Percentiles rank a stretch among this genome's conserved stretches.
phyloP scores from a whole-genome alignment of 2,797 vertebrate genomes.

The Otolemur crassicaudatus region DNA sequence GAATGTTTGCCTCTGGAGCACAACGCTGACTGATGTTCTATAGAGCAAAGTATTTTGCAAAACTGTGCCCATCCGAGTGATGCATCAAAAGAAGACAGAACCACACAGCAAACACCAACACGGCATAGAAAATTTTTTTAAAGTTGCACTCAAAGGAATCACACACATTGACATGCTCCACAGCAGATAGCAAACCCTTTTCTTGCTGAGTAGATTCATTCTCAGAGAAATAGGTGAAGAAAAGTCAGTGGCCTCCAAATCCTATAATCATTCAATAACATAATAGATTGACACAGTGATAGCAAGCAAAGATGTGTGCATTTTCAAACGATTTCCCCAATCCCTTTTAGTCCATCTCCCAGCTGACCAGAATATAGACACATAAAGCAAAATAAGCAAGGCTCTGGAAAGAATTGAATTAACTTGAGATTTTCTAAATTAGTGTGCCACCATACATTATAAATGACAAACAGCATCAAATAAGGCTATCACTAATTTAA shows the following conservation, averaged over 20 bases:
- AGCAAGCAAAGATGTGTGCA: slow-evolving; percentile 20
- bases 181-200: slow-evolving; percentile 86
- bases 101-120: slow-evolving; percentile 65
- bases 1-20: not conserved
- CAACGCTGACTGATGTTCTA: not conserved
- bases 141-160: slow-evolving; percentile 41
- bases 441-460: not conserved
- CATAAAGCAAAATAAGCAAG: not conserved
- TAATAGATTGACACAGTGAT: slow-evolving; percentile 75
- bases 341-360: not conserved
- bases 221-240: slow-evolving; percentile 83
- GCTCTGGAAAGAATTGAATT: not conserved
- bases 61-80: not conserved
- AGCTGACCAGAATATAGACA: not conserved
- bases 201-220: slow-evolving; percentile 82
- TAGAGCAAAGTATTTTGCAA: not conserved
- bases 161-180: slow-evolving; percentile 85
- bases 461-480: not conserved
- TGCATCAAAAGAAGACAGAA: slow-evolving; percentile 85
- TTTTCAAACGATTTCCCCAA: not conserved
- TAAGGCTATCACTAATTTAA: not conserved
- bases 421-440: not conserved
- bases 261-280: slow-evolving; percentile 89
- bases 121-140: not conserved
- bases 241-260: slow-evolving; percentile 82